Percentiles rank a stretch among this genome's conserved stretches.
These are phyloP conservation scores for Gisinianus flammeolus DNA, from an alignment of 2,888 invertebrate species.

Conservation along the genomic window DNA sequence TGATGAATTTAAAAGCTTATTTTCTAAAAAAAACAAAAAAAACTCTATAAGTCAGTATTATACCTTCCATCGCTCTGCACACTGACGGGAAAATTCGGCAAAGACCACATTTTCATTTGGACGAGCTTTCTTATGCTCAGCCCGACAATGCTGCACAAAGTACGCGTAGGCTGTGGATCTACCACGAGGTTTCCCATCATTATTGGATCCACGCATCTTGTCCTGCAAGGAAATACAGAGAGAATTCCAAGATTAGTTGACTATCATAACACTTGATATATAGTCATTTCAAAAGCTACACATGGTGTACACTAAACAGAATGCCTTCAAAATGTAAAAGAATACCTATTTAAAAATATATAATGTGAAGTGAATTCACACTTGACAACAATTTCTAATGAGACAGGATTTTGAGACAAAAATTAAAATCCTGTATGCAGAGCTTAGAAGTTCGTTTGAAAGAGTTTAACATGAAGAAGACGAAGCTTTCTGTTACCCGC, in stretches of 20 bases:
- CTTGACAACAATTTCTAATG: no score
- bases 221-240: neutral
- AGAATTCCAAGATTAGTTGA: neutral
- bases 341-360: no score
- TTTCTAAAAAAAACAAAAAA: neutral
- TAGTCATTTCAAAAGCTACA: no score
- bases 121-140: slow-evolving; percentile 99
- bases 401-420: no score
- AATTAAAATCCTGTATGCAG: no score
- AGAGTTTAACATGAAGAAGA: no score
- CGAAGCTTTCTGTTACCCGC: no score
- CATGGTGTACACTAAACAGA: no score
- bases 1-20: neutral
- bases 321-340: no score
- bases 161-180: slow-evolving; percentile 95
- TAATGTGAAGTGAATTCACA: no score
- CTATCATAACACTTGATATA: no score
- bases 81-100: slow-evolving; percentile 97
- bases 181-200: slow-evolving; percentile 86
- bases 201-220: slow-evolving; percentile 63
- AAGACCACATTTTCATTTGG: slow-evolving; percentile 98
- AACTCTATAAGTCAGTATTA: slow-evolving; percentile 1
- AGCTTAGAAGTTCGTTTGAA: no score
- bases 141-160: slow-evolving; percentile 98
- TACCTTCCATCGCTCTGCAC: slow-evolving; percentile 99